Evolutionary conservation across 2,888 invertebrate species (phyloP).

Genomic region (Chelonus formosanus): DNA sequence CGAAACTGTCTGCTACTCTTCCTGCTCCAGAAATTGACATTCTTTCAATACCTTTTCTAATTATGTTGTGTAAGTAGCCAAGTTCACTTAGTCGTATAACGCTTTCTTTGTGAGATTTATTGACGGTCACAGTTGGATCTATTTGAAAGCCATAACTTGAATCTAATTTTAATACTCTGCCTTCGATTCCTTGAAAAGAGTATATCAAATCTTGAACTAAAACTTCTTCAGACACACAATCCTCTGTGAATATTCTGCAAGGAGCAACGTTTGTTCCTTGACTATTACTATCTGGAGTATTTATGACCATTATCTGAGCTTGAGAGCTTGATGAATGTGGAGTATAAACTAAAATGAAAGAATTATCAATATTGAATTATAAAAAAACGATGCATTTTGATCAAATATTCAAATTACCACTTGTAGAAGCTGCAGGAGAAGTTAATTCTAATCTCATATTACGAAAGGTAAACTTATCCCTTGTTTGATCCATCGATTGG

Average conservation of each 20-base stretch:
- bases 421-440: conserved; percentile 54
- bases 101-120: conserved; percentile 70
- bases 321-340: conserved; percentile 50
- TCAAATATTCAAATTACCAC: conserved; percentile 48
- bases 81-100: conserved; percentile 83
- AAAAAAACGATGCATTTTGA: not conserved
- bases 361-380: not conserved
- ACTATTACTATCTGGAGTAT: conserved; percentile 45
- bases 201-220: conserved; percentile 82
- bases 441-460: conserved; percentile 54
- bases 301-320: conserved; percentile 52
- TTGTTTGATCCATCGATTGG: conserved; percentile 48
- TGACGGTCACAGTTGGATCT: conserved; percentile 68
- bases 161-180: conserved; percentile 77
- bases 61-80: conserved; percentile 84
- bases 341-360: conserved; percentile 46
- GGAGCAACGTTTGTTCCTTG: conserved; percentile 43
- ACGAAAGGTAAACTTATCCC: conserved; percentile 53
- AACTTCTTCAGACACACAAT: conserved; percentile 65
- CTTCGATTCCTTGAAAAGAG: conserved; percentile 88
- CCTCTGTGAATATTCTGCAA: conserved; percentile 54
- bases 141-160: conserved; percentile 72
- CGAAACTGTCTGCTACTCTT: conserved; percentile 85
- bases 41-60: conserved; percentile 81
- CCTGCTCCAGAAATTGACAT: conserved; percentile 73